These are phyloP conservation scores for Gnathonemus longibarbis DNA, from an alignment of 2,113 vertebrate species.

Conservation along the genomic window DNA sequence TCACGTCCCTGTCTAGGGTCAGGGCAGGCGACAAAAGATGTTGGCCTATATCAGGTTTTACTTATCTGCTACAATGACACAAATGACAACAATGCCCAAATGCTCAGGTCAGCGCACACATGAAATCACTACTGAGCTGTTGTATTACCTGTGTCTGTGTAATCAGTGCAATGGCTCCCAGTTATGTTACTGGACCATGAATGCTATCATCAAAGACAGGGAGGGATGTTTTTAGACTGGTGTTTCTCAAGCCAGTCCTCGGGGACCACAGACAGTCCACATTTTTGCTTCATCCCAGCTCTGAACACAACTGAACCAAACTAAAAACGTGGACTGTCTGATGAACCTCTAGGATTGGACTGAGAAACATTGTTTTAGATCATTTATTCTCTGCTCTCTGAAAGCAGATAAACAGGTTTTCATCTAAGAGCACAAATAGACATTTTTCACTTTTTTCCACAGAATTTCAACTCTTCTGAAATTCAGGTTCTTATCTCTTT, in stretches of 20 bases:
- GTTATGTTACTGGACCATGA: neutral
- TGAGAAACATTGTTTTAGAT: neutral
- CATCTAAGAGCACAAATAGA: neutral
- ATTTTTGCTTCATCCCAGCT: neutral
- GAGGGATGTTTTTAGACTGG: neutral
- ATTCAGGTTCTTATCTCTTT: neutral
- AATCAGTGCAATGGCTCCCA: neutral
- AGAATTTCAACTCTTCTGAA: neutral
- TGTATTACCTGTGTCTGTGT: neutral
- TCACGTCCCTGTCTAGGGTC: neutral
- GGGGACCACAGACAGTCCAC: neutral
- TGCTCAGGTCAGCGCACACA: neutral
- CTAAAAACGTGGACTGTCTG: neutral
- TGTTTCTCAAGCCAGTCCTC: neutral
- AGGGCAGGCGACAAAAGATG: too few species aligned
- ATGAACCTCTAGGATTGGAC: neutral
- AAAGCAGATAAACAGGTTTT: neutral
- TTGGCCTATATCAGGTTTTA: neutral
- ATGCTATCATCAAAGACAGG: neutral
- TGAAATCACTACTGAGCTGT: neutral
- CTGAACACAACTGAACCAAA: neutral
- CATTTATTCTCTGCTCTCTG: neutral
- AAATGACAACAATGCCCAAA: neutral
- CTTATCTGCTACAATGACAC: neutral
- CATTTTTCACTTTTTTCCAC: neutral